phyloP scores from a whole-genome alignment of 92 coral and sea anemone genomes.

The Plumapathes pennacea region DNA sequence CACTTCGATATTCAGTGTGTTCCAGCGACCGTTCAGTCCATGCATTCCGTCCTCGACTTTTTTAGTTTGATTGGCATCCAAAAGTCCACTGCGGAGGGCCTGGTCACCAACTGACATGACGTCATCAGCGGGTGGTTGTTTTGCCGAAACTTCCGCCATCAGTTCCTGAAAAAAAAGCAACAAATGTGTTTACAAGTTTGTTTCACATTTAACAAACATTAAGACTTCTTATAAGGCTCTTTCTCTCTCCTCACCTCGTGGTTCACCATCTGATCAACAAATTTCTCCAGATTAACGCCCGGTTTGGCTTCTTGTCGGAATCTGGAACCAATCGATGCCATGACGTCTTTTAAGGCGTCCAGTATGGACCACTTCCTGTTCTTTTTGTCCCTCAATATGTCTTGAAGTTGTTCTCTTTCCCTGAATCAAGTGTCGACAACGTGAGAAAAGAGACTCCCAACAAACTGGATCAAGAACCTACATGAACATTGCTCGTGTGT shows the following conservation, averaged over 20 bases:
- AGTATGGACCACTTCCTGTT: slow-evolving; percentile 82
- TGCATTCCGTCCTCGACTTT: slow-evolving; percentile 56
- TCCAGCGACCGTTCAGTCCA: slow-evolving; percentile 55
- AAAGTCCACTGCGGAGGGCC: slow-evolving; percentile 24
- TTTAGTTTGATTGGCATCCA: slow-evolving; percentile 44
- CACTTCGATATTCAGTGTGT: slow-evolving; percentile 54
- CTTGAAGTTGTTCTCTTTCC: slow-evolving; percentile 56
- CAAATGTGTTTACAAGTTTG: not conserved
- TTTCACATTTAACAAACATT: not conserved
- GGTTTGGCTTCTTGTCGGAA: slow-evolving; percentile 58
- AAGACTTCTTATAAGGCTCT: no score
- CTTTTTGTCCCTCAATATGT: slow-evolving; percentile 61
- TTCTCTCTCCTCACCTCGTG: no score
- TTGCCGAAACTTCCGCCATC: slow-evolving; percentile 53
- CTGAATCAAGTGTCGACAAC: no score
- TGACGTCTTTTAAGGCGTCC: slow-evolving; percentile 67
- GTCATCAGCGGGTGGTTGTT: slow-evolving; percentile 65
- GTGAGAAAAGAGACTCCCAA: no score
- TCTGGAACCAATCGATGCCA: slow-evolving; percentile 51
- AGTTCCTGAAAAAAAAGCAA: slow-evolving; percentile 55
- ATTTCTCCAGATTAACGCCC: slow-evolving; percentile 64
- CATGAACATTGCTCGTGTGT: no score
- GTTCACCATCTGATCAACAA: slow-evolving; percentile 63
- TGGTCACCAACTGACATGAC: slow-evolving; percentile 37
- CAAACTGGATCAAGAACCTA: no score